Evolutionary conservation across 2,888 invertebrate species (phyloP), one percentile per base, ranked within the genome.

Genomic region (Drosophila phalerata): DNA sequence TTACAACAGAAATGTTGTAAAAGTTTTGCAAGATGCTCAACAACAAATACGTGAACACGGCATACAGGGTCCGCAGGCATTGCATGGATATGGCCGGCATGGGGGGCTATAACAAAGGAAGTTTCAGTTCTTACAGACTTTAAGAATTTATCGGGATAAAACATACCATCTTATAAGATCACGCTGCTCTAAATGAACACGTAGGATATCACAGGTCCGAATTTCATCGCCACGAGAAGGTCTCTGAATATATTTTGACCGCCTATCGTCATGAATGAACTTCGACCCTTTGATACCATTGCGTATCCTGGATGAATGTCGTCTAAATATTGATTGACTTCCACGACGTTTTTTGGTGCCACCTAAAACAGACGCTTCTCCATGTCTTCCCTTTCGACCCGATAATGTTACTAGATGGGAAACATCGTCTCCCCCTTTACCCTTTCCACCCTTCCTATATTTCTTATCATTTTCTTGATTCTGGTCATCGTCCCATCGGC

Each of bases 171-270:
- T 71, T 17, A 40, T 38, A 5, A 81, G 57, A 53, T 91, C 90
- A 8, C 80, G 83, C 38, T 76, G 52, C 47, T 91, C 91, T 80
- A 91, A 77, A 13, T 81, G 64, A 5, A 83, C 81, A n/a, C 91
- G 87, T 45, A 91, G 64, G 61, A 77, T 60, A 72, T 91, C 91
- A 57, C 89, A 86, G 5, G 90, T 38, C 37, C 73, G 81, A 37
- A 75, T 62, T 63, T 86, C 77, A 76, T 88, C 90, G 25, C 34
- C 53, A 9, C 90, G 85, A 40, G 74, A 71, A 15, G 63, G 60
- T 13, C 56, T 66, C 6, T 25, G 65, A 47, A 13, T 13, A 15
- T 9, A 48, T 9, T 32, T 47, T 11, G 64, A 60, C 11, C 22
- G 49, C 22, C 37, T 47, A 3, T 34, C 47, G 15, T 17, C 37